Evolutionary conservation across 1,140 invertebrate species (phyloP).

Genomic region (Camponotus floridanus): DNA sequence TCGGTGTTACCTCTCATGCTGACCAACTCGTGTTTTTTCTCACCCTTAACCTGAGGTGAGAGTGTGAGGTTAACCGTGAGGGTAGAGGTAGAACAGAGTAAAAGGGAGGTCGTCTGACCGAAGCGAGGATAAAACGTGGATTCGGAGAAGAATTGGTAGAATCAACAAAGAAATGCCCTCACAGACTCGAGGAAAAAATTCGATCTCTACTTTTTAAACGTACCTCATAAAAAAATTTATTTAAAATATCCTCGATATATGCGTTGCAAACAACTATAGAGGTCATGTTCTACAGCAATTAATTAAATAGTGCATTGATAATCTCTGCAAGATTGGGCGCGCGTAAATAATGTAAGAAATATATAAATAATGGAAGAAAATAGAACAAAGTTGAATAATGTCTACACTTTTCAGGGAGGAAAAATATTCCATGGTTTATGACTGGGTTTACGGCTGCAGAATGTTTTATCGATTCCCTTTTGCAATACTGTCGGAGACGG

Average conservation of each 20-base stretch:
- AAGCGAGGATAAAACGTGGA: slow-evolving; percentile 48
- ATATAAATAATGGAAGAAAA: slow-evolving; percentile 61
- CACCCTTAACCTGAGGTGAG: slow-evolving; percentile 72
- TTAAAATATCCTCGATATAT: slow-evolving; percentile 8
- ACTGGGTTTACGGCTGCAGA: slow-evolving; percentile 59
- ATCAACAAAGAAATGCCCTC: slow-evolving; percentile 45
- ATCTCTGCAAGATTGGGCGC: slow-evolving; percentile 21
- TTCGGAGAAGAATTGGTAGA: slow-evolving; percentile 62
- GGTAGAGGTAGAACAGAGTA: slow-evolving; percentile 30
- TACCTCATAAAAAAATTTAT: neutral
- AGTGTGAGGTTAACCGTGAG: slow-evolving; percentile 70
- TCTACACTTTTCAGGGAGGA: slow-evolving; percentile 48
- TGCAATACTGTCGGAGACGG: slow-evolving; percentile 60
- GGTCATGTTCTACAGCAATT: slow-evolving; percentile 42
- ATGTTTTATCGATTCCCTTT: slow-evolving; percentile 51
- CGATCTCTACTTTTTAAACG: neutral
- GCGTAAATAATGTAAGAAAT: slow-evolving; percentile 62
- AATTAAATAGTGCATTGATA: slow-evolving; percentile 50
- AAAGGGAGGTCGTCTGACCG: slow-evolving; percentile 49
- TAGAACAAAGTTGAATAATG: slow-evolving; percentile 57
- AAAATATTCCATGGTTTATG: slow-evolving; percentile 62
- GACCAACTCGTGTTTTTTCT: slow-evolving; percentile 76
- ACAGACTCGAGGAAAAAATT: slow-evolving; percentile 13
- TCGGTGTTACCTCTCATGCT: slow-evolving; percentile 68
- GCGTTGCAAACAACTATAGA: slow-evolving; percentile 19